Percentiles rank a stretch among this genome's conserved stretches.
phyloP scores from a whole-genome alignment of 2,113 vertebrate genomes.

The Falcunculus frontatus region DNA sequence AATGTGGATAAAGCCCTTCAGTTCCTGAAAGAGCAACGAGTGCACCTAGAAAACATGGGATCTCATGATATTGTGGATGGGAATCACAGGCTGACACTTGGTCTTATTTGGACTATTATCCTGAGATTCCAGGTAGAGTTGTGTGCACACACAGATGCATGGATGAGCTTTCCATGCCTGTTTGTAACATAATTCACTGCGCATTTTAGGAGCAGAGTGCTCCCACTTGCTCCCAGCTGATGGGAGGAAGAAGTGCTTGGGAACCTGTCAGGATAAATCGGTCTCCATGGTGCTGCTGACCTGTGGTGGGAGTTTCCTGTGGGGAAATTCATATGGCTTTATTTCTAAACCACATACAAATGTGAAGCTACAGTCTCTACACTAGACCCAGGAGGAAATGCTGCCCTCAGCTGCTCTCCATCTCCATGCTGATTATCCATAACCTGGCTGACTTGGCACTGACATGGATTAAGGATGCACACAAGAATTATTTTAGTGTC shows the following conservation, averaged over 20 bases:
- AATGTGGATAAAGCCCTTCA: slow-evolving; percentile 97
- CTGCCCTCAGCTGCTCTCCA: not conserved
- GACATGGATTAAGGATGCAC: not conserved
- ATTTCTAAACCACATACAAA: not conserved
- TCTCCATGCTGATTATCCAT: not conserved
- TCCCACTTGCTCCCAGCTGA: not conserved
- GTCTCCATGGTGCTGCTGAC: not conserved
- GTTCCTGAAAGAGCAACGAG: slow-evolving; percentile 95
- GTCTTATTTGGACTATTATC: slow-evolving; percentile 98
- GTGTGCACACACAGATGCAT: accelerated
- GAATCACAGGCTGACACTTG: slow-evolving; percentile 92
- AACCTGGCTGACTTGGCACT: not conserved
- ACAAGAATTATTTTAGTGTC: not conserved
- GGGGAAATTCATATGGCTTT: not conserved
- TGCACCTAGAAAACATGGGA: slow-evolving; percentile 98
- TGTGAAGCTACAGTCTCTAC: not conserved
- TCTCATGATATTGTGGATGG: slow-evolving; percentile 97
- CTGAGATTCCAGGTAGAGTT: slow-evolving; percentile 90
- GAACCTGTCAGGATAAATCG: not conserved
- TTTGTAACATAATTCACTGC: not conserved
- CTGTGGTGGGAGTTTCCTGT: not conserved
- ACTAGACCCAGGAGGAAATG: not conserved
- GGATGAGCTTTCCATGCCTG: not conserved
- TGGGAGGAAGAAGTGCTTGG: not conserved
- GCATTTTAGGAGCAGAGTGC: not conserved